These are phyloP conservation scores for Strix uralensis DNA, from an alignment of 2,113 vertebrate genomes.

Conservation along the genomic window DNA sequence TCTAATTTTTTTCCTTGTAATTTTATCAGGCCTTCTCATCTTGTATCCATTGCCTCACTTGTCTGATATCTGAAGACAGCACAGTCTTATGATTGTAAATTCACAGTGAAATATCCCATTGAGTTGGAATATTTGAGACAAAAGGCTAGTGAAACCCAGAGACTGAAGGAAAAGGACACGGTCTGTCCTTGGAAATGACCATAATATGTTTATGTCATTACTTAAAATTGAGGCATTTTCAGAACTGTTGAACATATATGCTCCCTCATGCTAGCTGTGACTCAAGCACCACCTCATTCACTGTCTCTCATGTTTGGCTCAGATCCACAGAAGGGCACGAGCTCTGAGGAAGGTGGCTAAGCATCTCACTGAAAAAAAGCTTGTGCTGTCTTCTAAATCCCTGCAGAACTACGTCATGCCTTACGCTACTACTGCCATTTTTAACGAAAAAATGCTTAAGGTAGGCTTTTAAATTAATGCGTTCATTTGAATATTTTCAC, in stretches of 20 bases:
- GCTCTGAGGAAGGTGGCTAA: constrained; percentile 91
- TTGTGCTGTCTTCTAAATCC: constrained; percentile 83
- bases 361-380: constrained; percentile 84
- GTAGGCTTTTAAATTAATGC: constrained; percentile 64
- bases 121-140: not conserved
- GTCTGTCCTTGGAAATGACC: not conserved
- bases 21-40: not conserved
- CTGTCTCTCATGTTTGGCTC: not conserved
- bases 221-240: not conserved
- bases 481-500: not conserved
- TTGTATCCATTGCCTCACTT: not conserved
- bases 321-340: constrained; percentile 93
- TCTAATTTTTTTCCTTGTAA: not conserved
- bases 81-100: not conserved
- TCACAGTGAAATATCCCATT: not conserved
- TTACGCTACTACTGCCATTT: constrained; percentile 87
- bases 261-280: not conserved
- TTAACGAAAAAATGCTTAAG: constrained; percentile 92
- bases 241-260: not conserved
- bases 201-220: not conserved
- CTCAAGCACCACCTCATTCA: not conserved
- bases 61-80: not conserved
- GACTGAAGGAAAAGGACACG: not conserved
- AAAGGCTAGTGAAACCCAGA: not conserved
- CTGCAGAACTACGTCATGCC: constrained; percentile 97